Conservation (phyloP, 2,797 vertebrate genomes). For the Semotilus atromaculatus region DNA sequence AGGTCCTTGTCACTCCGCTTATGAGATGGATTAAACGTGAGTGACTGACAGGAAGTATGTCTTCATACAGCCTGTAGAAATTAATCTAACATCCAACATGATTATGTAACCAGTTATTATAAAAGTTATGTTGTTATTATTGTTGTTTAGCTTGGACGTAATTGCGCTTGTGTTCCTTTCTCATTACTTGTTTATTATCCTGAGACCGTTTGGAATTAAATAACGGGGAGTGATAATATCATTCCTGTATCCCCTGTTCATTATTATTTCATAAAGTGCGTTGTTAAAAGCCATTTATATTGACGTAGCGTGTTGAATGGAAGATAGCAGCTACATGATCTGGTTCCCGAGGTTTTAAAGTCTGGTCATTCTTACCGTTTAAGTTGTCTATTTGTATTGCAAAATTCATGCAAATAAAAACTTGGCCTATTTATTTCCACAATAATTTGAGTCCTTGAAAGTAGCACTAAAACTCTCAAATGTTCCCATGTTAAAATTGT, state of each 20-base stretch:
- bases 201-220: constrained; percentile 29
- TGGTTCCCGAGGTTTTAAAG: constrained; percentile 15
- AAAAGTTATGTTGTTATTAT: constrained; percentile 8
- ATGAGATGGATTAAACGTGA: constrained; percentile 20
- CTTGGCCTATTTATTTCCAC: constrained; percentile 9
- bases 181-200: constrained; percentile 40
- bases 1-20: constrained; percentile 38
- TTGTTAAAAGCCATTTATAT: constrained; percentile 24
- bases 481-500: not conserved
- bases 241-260: constrained; percentile 25
- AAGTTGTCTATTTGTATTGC: constrained; percentile 33
- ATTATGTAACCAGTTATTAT: constrained; percentile 13
- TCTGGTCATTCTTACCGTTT: not conserved
- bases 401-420: constrained; percentile 15
- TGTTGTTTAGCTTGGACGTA: constrained; percentile 23
- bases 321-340: not conserved
- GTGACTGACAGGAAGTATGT: constrained; percentile 36
- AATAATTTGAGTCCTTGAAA: constrained; percentile 32
- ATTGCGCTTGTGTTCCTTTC: constrained; percentile 21
- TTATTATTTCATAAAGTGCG: constrained; percentile 35
- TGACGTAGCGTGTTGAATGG: not conserved
- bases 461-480: not conserved
- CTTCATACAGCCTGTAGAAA: constrained; percentile 4
- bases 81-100: not conserved
- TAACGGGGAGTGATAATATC: constrained; percentile 23